Evolutionary conservation across 1,140 invertebrate genomes (phyloP).

Genomic region (Papilio aristodemus): DNA sequence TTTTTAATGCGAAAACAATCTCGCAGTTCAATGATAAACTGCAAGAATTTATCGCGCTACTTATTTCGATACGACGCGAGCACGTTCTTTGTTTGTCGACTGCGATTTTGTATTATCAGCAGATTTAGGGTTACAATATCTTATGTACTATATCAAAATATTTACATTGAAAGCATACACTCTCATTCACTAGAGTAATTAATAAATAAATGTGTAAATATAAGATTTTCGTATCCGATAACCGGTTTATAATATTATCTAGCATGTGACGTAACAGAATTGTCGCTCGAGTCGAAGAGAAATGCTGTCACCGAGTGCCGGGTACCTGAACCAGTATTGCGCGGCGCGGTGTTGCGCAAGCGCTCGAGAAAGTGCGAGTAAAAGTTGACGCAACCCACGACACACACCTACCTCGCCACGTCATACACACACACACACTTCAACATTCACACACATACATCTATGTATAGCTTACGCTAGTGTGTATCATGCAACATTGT

Average conservation of each 20-base stretch:
- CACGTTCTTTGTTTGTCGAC: constrained; percentile 35
- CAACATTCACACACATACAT: constrained; percentile 53
- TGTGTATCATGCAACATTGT: constrained; percentile 55
- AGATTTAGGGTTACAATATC: constrained; percentile 38
- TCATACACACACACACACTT: constrained; percentile 56
- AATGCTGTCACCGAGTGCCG: constrained; percentile 60
- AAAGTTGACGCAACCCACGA: constrained; percentile 78
- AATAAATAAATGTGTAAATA: constrained; percentile 4
- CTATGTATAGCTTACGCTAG: neutral
- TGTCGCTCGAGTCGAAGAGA: constrained; percentile 46
- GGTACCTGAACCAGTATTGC: constrained; percentile 72
- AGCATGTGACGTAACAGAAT: constrained; percentile 36
- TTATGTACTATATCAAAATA: neutral
- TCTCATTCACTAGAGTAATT: neutral
- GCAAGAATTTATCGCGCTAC: neutral
- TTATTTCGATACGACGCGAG: neutral
- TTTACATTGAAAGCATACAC: neutral
- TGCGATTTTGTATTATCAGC: constrained; percentile 21
- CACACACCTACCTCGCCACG: constrained; percentile 57
- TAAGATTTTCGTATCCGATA: neutral
- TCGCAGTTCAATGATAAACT: neutral
- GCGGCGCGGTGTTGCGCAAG: constrained; percentile 67
- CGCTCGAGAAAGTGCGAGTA: constrained; percentile 78
- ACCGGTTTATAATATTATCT: constrained; percentile 24
- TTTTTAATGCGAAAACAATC: constrained; percentile 34